Evolutionary conservation across 2,797 vertebrate species (phyloP), one percentile per base, ranked within the genome.

Genomic region (Cercopithecus hamlyni): DNA sequence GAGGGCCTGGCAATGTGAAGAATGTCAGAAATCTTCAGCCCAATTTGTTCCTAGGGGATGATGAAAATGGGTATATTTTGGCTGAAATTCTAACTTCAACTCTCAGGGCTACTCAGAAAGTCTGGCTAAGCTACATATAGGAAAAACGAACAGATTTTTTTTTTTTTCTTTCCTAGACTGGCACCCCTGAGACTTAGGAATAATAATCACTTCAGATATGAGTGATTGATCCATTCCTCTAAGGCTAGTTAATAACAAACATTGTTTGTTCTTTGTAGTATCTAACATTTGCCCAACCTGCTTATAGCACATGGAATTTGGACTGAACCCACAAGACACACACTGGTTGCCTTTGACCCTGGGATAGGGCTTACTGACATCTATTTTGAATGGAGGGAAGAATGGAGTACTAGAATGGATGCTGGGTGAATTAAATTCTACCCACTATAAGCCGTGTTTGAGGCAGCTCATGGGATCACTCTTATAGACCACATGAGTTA

Each of bases 111-210:
- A 76, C 76, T 22, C 41, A 90, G 77, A 48, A 57, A 80, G 50
- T 80, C 61, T 79, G 67, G 76, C 67, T 93, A 84, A 73, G 57
- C 5, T 30, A 77, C 39, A 73, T 13, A 30, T 8, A 89, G 79
- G 72, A 75, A 97, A 95, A 82, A 80, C 1, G 72, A 86, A 93
- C 22, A 82, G 26, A 67, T 84, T 93, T 2, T 4, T 48, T 48
- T 48, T 58, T 48, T 58, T 55, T 94, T 93, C 48, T 95, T 77
- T 96, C 90, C 70, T 39, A 67, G 81, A 81, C 52, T 41, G 45
- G 36, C 6, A 91, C 14, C 73, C 82, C 30, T 41, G 83, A 91
- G 72, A 77, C 30, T 73, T 41, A 82, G 39, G 36, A 70, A 80
- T 50, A 93, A 64, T 10, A 26, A 39, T 86, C 52, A 88, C 39